Percentiles rank a stretch among this genome's conserved stretches.
Conservation (phyloP, 2,797 vertebrate genomes). For the Enteromius afrohamiltoni region DNA sequence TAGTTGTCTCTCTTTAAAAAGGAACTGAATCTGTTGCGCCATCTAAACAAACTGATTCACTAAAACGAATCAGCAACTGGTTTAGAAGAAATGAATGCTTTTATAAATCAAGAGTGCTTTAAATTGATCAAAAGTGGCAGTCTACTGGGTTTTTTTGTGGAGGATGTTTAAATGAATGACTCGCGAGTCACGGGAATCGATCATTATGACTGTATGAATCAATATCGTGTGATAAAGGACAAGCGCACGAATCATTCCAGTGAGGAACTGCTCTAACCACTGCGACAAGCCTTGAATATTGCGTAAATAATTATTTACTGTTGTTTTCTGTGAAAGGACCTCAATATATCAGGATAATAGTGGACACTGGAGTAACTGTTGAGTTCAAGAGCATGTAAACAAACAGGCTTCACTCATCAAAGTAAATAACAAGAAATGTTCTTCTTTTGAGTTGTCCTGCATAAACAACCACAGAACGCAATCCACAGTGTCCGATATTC, state of each 20-base stretch:
- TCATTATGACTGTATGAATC: not conserved
- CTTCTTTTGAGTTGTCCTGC: not conserved
- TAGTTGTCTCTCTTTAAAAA: not conserved
- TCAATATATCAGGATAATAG: not conserved
- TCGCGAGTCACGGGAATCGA: not conserved
- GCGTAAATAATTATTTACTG: not conserved
- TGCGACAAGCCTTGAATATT: not conserved
- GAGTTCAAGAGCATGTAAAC: not conserved
- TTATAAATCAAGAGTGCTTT: not conserved
- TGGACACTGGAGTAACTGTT: not conserved
- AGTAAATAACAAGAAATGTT: not conserved
- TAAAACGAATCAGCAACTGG: not conserved
- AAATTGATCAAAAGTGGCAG: not conserved
- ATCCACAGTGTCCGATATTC: not conserved
- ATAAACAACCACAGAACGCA: not conserved
- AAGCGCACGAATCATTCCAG: not conserved
- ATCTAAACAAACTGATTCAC: not conserved
- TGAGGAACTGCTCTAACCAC: not conserved
- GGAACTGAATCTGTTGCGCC: not conserved
- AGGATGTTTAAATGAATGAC: not conserved
- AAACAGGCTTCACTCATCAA: not conserved
- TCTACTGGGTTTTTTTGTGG: not conserved
- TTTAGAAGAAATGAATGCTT: not conserved
- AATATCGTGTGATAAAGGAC: not conserved
- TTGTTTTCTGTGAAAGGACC: not conserved